These are phyloP conservation scores for Tapera naevia DNA, from an alignment of 2,797 vertebrate species.

Conservation along the genomic window DNA sequence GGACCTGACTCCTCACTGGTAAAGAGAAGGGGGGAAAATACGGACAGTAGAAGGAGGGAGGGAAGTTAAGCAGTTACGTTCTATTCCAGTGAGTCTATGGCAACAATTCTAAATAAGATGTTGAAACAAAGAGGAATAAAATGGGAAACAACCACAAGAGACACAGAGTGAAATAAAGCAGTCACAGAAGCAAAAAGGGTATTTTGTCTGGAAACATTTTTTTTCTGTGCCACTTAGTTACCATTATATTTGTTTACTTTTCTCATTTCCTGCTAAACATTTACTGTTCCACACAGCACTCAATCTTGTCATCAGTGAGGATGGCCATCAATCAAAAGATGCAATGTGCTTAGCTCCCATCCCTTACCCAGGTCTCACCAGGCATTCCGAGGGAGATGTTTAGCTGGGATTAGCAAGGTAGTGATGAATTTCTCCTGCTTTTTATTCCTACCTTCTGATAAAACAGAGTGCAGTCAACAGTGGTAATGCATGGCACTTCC, in stretches of 20 bases:
- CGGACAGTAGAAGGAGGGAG: not conserved
- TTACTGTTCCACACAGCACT: not conserved
- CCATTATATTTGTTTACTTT: not conserved
- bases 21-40: not conserved
- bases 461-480: not conserved
- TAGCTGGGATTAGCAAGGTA: not conserved
- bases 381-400: not conserved
- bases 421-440: not conserved
- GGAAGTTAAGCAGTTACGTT: not conserved
- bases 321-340: not conserved
- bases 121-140: not conserved
- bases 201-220: not conserved
- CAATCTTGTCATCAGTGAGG: not conserved
- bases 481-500: not conserved
- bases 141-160: not conserved
- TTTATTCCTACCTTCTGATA: not conserved
- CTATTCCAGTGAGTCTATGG: fast-evolving
- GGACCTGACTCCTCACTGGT: not conserved
- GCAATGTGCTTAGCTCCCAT: not conserved
- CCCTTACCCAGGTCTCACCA: not conserved
- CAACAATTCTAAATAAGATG: not conserved
- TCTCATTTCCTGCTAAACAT: not conserved
- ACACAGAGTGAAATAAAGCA: fast-evolving
- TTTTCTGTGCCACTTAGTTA: not conserved
- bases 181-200: not conserved